A percentile compares a stretch with the other conserved stretches of the same genome.
Conservation (phyloP, 2,797 vertebrate genomes). For the Sebastes flavidus region DNA sequence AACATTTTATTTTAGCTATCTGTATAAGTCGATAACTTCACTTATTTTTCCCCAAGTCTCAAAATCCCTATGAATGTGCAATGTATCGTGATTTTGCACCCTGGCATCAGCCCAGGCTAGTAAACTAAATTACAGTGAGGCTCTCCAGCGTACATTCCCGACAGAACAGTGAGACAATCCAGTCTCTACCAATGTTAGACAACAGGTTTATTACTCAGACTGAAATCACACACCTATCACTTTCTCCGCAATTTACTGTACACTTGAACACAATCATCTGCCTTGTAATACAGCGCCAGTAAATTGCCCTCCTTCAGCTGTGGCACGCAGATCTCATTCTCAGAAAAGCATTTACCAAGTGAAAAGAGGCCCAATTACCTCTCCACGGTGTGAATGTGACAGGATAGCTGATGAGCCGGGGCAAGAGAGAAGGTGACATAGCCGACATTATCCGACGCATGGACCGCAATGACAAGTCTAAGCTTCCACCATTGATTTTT, state of each 20-base stretch:
- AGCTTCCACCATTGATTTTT: conserved; percentile 49
- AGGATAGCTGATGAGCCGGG: conserved; percentile 49
- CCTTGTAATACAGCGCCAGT: conserved; percentile 35
- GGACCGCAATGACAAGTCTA: conserved; percentile 31
- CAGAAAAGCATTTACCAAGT: conserved; percentile 50
- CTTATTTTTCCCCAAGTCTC: background rate
- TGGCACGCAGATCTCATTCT: conserved; percentile 37
- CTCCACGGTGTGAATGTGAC: conserved; percentile 33
- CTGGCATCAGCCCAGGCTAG: conserved; percentile 5
- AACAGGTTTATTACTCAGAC: conserved; percentile 39
- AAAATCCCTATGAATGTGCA: conserved; percentile 3
- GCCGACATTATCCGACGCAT: background rate
- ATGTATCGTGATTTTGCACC: background rate
- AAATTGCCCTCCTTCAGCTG: conserved; percentile 62
- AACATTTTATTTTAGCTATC: background rate
- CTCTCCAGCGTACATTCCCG: background rate
- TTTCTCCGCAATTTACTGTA: conserved; percentile 34
- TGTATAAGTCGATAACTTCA: background rate
- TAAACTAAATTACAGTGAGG: conserved; percentile 33
- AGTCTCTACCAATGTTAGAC: background rate
- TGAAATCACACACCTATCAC: conserved; percentile 49
- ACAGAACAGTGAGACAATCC: conserved; percentile 19
- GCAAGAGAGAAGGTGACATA: conserved; percentile 23
- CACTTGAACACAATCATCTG: conserved; percentile 66
- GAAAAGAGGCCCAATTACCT: conserved; percentile 52